Evolutionary conservation across 92 coral and sea anemone species (phyloP).

Genomic region (Actinostola sp.): DNA sequence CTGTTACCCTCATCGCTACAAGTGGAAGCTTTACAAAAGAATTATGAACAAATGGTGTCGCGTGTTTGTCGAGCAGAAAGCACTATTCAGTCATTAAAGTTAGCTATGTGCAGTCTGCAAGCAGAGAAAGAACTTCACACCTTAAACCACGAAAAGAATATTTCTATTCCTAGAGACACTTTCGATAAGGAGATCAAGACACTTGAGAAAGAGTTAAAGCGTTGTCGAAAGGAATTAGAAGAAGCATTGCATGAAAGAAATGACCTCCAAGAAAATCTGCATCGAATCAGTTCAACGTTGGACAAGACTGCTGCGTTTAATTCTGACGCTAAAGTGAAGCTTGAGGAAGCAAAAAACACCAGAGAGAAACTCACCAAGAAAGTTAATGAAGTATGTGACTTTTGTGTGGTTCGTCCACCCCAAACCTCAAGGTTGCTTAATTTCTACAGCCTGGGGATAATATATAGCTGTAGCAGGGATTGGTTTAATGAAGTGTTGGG

Average conservation of each 20-base stretch:
- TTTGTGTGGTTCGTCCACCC: too few relatives aligned
- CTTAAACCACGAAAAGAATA: conserved; percentile 57
- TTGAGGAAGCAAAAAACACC: conserved; percentile 67
- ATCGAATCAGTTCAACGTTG: conserved; percentile 57
- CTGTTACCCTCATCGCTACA: conserved; percentile 55
- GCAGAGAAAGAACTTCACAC: conserved; percentile 80
- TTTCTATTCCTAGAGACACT: conserved; percentile 75
- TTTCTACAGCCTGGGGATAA: too few relatives aligned
- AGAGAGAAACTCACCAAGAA: conserved; percentile 82
- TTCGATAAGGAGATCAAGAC: conserved; percentile 83
- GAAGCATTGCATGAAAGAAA: conserved; percentile 57
- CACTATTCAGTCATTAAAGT: conserved; percentile 93
- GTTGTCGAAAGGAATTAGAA: conserved; percentile 62
- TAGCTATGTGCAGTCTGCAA: conserved; percentile 87
- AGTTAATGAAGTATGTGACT: conserved; percentile 67
- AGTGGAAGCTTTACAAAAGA: conserved; percentile 76
- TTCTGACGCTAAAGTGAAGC: conserved; percentile 57
- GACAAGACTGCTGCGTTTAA: conserved; percentile 62
- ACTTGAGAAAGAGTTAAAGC: conserved; percentile 68
- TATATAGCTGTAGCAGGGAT: not conserved
- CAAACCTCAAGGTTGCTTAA: too few relatives aligned
- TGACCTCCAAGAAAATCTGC: conserved; percentile 70
- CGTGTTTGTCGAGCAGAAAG: conserved; percentile 98
- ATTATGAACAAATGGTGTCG: conserved; percentile 88
- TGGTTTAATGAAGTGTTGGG: too few relatives aligned